Evolutionary conservation across 2,113 vertebrate species (phyloP).

Genomic region (Lonchura striata): DNA sequence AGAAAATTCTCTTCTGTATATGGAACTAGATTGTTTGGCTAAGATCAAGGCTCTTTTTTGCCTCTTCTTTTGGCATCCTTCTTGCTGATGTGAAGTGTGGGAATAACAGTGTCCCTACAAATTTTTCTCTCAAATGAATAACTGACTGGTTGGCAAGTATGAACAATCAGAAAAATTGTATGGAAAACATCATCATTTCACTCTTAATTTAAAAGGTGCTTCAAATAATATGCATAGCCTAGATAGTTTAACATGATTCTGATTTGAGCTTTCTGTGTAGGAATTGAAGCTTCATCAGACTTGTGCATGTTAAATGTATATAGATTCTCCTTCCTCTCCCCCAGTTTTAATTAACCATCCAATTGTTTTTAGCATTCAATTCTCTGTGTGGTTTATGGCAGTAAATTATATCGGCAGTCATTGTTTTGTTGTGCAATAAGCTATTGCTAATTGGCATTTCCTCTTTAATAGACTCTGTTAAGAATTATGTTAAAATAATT

Average conservation of each 20-base stretch:
- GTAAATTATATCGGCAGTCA: constrained; percentile 58
- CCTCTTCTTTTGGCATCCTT: neutral
- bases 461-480: constrained; percentile 69
- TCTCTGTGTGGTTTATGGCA: constrained; percentile 37
- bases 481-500: constrained; percentile 75
- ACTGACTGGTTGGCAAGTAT: neutral
- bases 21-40: neutral
- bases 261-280: neutral
- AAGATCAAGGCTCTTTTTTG: neutral
- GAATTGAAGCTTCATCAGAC: neutral
- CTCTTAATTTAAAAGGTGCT: neutral
- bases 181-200: neutral
- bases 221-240: neutral
- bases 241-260: neutral
- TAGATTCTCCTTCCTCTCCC: neutral
- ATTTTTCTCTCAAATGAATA: neutral
- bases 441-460: constrained; percentile 64
- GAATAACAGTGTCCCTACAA: neutral
- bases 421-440: constrained; percentile 67
- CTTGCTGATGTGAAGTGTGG: neutral
- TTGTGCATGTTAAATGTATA: neutral
- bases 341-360: constrained; percentile 61
- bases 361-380: constrained; percentile 61
- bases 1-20: neutral
- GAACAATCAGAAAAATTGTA: neutral